These are phyloP conservation scores for Carapus acus DNA, from an alignment of 2,797 vertebrate species.

Conservation along the genomic window DNA sequence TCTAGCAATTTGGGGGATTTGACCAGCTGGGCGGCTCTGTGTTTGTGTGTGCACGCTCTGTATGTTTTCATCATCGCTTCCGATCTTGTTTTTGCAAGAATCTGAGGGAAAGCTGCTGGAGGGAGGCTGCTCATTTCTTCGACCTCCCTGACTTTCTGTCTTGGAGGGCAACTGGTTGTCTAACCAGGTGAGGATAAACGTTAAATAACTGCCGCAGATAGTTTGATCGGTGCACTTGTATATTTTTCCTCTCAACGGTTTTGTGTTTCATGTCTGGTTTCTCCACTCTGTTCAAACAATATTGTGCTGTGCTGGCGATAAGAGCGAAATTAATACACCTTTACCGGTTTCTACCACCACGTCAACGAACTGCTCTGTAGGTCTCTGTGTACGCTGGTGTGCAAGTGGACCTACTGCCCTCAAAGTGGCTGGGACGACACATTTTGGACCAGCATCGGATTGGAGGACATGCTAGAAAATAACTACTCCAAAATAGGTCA, in stretches of 20 bases:
- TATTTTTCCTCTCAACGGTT: too few species aligned
- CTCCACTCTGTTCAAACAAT: too few species aligned
- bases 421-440: constrained; percentile 83
- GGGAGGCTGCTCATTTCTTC: constrained; percentile 84
- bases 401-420: constrained; percentile 91
- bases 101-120: constrained; percentile 78
- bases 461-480: constrained; percentile 82
- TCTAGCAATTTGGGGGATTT: constrained; percentile 1
- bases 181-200: constrained; percentile 76
- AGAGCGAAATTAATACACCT: too few species aligned
- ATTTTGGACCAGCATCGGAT: constrained; percentile 84
- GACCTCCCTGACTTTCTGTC: constrained; percentile 96
- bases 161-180: constrained; percentile 91
- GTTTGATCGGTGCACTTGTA: neutral
- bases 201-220: neutral
- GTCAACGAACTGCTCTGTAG: constrained; percentile 70
- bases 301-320: neutral
- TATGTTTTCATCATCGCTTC: neutral
- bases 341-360: too few species aligned
- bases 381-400: constrained; percentile 90
- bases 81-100: constrained; percentile 54
- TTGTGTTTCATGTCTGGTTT: too few species aligned
- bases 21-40: too few species aligned
- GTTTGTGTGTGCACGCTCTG: neutral
- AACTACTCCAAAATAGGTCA: constrained; percentile 89